Conservation (phyloP, 2,797 vertebrate species). For the Sarcophilus harrisii region DNA sequence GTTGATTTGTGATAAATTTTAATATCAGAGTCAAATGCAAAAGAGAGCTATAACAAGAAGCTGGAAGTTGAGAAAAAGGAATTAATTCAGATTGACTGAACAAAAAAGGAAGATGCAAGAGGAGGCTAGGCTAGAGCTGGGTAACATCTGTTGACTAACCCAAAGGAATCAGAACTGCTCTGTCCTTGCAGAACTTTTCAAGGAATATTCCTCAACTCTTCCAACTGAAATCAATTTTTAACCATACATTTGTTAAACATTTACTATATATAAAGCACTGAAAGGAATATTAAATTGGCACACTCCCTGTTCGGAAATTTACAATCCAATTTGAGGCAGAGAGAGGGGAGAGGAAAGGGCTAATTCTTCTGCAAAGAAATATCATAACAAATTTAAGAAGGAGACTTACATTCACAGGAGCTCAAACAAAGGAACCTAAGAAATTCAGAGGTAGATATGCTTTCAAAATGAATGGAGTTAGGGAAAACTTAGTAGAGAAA, state of each 20-base stretch:
- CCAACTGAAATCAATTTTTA: not conserved
- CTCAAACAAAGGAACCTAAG: not conserved
- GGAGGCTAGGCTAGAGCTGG: not conserved
- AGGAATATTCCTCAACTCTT: not conserved
- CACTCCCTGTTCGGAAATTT: not conserved
- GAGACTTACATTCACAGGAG: not conserved
- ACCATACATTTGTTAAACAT: not conserved
- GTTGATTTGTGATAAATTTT: not conserved
- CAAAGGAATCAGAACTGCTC: not conserved
- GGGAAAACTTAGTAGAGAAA: not conserved
- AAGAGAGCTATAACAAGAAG: not conserved
- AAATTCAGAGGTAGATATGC: not conserved
- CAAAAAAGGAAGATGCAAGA: not conserved
- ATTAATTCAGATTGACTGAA: not conserved
- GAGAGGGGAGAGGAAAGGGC: not conserved
- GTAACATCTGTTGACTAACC: not conserved
- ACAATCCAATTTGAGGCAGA: not conserved
- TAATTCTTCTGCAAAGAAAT: not conserved
- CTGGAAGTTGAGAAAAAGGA: not conserved
- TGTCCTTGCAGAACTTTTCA: not conserved
- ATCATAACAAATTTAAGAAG: not conserved
- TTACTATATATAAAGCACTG: not conserved
- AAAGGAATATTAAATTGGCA: not conserved
- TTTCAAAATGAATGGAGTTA: not conserved
- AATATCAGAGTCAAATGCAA: not conserved